Percentiles rank a stretch among this genome's conserved stretches.
These are phyloP conservation scores for Nephrocerus scutellatus DNA, from an alignment of 2,888 invertebrate species.

Conservation along the genomic window DNA sequence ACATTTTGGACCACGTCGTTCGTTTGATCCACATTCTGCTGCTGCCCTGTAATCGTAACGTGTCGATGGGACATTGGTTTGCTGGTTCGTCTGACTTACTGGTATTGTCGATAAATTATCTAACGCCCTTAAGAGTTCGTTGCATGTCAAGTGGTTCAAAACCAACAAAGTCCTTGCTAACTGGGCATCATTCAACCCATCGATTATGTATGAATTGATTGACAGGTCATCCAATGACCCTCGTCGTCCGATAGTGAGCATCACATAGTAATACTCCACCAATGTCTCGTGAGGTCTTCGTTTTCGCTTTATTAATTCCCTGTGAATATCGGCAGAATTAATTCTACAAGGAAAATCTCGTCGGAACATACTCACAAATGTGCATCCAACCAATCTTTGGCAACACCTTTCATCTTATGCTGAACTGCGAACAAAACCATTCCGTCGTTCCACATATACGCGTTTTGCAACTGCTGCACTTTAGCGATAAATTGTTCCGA, in stretches of 20 bases:
- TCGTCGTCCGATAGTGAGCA: slow-evolving; percentile 17
- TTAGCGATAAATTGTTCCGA: slow-evolving; percentile 7
- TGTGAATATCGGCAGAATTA: slow-evolving; percentile 13
- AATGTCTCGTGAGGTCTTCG: slow-evolving; percentile 11
- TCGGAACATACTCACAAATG: neutral
- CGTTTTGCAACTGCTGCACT: slow-evolving; percentile 3
- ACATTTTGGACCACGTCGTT: slow-evolving; percentile 7
- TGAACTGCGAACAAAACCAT: slow-evolving; percentile 7
- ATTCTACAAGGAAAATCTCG: slow-evolving; percentile 14
- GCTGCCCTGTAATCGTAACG: neutral
- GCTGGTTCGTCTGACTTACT: slow-evolving; percentile 4
- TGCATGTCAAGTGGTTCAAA: slow-evolving; percentile 11
- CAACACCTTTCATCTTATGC: slow-evolving; percentile 8
- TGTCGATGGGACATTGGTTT: neutral
- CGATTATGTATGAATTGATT: slow-evolving; percentile 20
- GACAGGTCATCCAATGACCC: slow-evolving; percentile 18
- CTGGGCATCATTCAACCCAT: slow-evolving; percentile 17
- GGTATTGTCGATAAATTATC: slow-evolving; percentile 10
- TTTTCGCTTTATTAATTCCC: slow-evolving; percentile 12
- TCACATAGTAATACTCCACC: slow-evolving; percentile 19
- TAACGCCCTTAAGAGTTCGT: slow-evolving; percentile 16
- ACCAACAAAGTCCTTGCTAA: slow-evolving; percentile 17
- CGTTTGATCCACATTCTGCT: neutral
- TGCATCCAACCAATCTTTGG: slow-evolving; percentile 9
- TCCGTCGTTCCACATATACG: slow-evolving; percentile 9